Conservation (phyloP, 2,113 vertebrate species). For the Cyphomyrus plagiostoma region DNA sequence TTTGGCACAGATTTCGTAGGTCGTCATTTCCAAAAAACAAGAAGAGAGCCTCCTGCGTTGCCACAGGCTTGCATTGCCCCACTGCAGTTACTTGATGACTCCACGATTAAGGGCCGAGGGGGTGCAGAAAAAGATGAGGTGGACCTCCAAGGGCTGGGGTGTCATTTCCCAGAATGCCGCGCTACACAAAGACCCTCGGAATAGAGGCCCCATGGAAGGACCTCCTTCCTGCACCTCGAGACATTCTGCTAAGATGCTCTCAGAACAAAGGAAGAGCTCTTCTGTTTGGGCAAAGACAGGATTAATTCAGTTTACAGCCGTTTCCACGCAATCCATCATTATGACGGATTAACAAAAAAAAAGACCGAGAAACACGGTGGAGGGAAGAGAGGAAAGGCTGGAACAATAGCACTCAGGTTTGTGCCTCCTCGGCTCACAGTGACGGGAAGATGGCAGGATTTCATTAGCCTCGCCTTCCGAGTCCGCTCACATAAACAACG, state of each 20-base stretch:
- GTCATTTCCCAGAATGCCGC: neutral
- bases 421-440: neutral
- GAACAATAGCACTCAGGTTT: constrained; percentile 16
- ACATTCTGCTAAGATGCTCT: neutral
- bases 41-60: neutral
- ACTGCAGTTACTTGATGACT: neutral
- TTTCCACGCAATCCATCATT: constrained; percentile 18
- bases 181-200: neutral
- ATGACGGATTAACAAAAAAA: constrained; percentile 16
- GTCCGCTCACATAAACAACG: neutral
- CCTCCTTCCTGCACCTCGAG: neutral
- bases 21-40: neutral
- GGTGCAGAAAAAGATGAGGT: neutral
- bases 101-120: neutral
- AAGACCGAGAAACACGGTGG: neutral
- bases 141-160: neutral
- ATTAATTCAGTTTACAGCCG: constrained; percentile 9
- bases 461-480: neutral
- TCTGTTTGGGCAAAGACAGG: neutral
- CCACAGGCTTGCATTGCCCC: neutral
- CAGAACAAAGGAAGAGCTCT: constrained; percentile 11
- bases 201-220: constrained; percentile 1
- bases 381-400: neutral
- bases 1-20: neutral
- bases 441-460: neutral